Conservation (phyloP, 2,113 vertebrate genomes). For the Aldabrachelys gigantea region DNA sequence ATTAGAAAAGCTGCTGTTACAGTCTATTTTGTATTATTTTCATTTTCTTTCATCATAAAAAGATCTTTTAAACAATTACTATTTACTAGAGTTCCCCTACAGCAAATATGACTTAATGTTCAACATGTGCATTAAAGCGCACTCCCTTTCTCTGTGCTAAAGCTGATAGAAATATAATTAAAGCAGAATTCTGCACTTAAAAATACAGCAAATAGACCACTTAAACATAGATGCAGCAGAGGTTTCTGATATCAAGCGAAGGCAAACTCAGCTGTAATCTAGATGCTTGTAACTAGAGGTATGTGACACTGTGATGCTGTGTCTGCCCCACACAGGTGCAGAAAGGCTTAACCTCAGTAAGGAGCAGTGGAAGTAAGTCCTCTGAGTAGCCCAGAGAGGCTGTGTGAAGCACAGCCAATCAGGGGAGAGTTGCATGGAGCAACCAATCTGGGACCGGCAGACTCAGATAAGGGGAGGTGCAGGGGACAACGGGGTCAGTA, state of each 20-base stretch:
- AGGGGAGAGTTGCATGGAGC: no score
- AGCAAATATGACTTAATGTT: slow-evolving; percentile 79
- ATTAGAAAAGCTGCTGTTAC: slow-evolving; percentile 76
- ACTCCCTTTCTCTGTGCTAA: slow-evolving; percentile 77
- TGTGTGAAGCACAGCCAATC: no score
- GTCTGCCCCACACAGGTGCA: no score
- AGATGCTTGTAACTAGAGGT: not conserved
- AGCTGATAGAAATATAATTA: slow-evolving; percentile 80
- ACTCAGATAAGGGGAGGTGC: no score
- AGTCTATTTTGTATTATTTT: slow-evolving; percentile 74
- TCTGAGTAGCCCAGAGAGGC: no score
- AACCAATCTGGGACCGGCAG: no score
- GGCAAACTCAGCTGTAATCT: slow-evolving; percentile 21
- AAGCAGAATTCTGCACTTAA: slow-evolving; percentile 75
- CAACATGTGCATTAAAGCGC: slow-evolving; percentile 75
- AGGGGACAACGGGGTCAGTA: no score
- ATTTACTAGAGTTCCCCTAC: slow-evolving; percentile 78
- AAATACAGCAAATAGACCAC: slow-evolving; percentile 69
- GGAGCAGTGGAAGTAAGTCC: no score
- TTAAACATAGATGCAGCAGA: slow-evolving; percentile 64
- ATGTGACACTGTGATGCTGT: not conserved
- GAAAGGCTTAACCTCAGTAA: no score
- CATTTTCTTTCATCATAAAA: slow-evolving; percentile 77
- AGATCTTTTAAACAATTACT: slow-evolving; percentile 80
- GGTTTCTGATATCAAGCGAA: slow-evolving; percentile 35